A percentile compares a stretch with the other conserved stretches of the same genome.
phyloP scores from a whole-genome alignment of 2,797 vertebrate species.

The Myotis findleyi region DNA sequence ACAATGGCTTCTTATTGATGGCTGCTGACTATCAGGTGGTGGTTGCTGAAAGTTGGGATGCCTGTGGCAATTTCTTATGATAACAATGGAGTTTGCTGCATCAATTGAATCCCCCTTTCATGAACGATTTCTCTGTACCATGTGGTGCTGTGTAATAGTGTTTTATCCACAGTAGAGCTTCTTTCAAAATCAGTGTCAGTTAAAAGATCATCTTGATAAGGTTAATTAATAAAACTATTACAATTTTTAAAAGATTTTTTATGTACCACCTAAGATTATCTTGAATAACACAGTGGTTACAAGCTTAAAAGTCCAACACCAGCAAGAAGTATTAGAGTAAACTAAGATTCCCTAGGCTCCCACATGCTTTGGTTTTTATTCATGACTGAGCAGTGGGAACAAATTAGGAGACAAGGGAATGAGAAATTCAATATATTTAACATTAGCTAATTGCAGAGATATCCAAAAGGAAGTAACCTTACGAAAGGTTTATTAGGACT shows the following conservation, averaged over 20 bases:
- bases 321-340: neutral
- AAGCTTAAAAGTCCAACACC: neutral
- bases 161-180: neutral
- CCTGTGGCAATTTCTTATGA: neutral
- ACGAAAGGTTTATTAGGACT: neutral
- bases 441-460: neutral
- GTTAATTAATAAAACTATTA: too few species aligned
- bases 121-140: neutral
- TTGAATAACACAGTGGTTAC: neutral
- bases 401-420: neutral
- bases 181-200: neutral
- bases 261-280: neutral
- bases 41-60: neutral
- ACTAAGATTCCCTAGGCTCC: neutral
- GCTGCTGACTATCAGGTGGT: neutral
- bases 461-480: neutral
- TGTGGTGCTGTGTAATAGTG: neutral
- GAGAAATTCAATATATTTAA: neutral
- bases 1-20: neutral
- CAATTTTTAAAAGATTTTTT: neutral
- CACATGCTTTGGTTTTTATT: neutral
- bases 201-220: too few species aligned
- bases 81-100: neutral
- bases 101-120: neutral
- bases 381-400: neutral